A percentile compares a stretch with the other conserved stretches of the same genome.
These are phyloP conservation scores for Dicranocentrus wangi DNA, from an alignment of 2,888 invertebrate species.

Conservation along the genomic window DNA sequence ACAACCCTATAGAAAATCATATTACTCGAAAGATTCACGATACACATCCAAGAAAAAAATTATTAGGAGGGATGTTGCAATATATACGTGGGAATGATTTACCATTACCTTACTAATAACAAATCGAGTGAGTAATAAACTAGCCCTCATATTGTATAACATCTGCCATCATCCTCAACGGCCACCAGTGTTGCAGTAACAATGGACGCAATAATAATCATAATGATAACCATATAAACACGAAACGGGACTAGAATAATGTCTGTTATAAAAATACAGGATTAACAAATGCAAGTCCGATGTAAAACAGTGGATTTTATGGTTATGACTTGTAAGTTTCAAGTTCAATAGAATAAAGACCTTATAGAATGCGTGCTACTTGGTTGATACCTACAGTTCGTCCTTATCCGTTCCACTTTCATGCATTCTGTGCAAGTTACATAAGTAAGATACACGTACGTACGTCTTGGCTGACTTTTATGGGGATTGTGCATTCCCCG, in stretches of 20 bases:
- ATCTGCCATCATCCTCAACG: background rate
- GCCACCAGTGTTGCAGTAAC: constrained; percentile 6
- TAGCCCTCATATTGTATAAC: background rate
- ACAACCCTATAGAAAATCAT: too few relatives aligned
- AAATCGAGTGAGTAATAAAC: constrained; percentile 3
- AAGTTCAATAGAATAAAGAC: background rate
- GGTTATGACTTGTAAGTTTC: constrained; percentile 10
- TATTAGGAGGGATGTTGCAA: background rate
- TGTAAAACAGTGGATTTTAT: constrained; percentile 1
- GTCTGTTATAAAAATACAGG: background rate
- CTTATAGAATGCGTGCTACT: background rate
- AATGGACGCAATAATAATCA: constrained; percentile 3
- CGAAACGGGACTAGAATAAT: background rate
- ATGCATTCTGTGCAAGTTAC: too few relatives aligned
- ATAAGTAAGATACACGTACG: too few relatives aligned
- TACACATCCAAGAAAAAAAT: constrained; percentile 2
- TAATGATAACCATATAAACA: constrained; percentile 14
- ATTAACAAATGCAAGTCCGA: background rate
- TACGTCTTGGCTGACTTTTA: too few relatives aligned
- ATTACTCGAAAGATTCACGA: background rate
- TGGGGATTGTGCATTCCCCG: too few relatives aligned
- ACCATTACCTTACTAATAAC: background rate
- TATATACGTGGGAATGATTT: constrained; percentile 7
- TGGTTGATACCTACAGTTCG: background rate
- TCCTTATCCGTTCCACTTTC: background rate